phyloP scores from a whole-genome alignment of 2,113 vertebrate species.

The Synodontis membranacea region DNA sequence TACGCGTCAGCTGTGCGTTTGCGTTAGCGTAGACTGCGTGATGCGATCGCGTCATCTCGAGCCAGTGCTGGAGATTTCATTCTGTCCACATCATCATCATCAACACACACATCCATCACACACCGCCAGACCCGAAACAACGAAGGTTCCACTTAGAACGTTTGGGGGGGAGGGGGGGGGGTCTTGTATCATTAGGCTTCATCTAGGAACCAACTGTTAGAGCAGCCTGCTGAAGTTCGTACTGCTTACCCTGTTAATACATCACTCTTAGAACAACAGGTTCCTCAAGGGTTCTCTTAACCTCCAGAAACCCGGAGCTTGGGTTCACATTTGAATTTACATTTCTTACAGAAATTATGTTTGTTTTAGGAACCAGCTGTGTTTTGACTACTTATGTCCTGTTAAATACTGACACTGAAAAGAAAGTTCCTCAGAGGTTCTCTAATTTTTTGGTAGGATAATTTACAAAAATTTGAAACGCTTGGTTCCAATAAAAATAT shows the following conservation, averaged over 20 bases:
- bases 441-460: not conserved
- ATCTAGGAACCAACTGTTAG: not conserved
- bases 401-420: not conserved
- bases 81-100: not conserved
- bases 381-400: not conserved
- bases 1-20: not conserved
- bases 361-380: not conserved
- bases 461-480: not conserved
- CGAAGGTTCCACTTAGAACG: not conserved
- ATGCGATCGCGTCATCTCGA: not conserved
- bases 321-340: not conserved
- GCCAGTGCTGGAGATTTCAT: not conserved
- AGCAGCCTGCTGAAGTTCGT: not conserved
- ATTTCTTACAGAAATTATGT: not conserved
- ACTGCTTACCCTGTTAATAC: not conserved
- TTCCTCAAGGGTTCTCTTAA: not conserved
- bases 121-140: not conserved
- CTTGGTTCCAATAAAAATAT: too few species aligned
- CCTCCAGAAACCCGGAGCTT: not conserved
- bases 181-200: not conserved
- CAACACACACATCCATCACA: not conserved
- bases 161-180: too few species aligned
- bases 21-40: not conserved
- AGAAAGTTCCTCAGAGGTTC: not conserved
- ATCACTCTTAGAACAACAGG: not conserved